Conservation (phyloP, 2,113 vertebrate genomes). For the Tinamus guttatus region DNA sequence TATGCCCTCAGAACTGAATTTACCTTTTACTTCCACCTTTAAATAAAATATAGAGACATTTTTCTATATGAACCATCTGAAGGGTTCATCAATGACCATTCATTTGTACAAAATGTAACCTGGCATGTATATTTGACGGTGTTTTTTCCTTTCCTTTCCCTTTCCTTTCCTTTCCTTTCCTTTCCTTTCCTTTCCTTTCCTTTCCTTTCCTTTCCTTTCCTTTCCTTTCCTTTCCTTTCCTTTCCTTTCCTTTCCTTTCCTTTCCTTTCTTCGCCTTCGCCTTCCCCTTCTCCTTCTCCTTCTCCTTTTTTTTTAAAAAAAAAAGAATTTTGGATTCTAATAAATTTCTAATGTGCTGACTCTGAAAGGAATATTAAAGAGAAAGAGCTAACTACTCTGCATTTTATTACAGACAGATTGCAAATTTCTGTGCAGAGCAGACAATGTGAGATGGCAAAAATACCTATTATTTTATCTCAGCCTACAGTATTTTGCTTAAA, state of each 20-base stretch:
- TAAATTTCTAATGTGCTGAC: neutral
- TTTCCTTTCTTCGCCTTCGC: too few relatives aligned
- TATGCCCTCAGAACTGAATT: neutral
- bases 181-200: too few relatives aligned
- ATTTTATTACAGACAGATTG: neutral
- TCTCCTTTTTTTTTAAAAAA: too few relatives aligned
- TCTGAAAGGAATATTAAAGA: neutral
- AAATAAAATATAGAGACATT: neutral
- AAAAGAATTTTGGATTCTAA: too few relatives aligned
- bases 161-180: too few relatives aligned
- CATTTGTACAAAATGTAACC: neutral
- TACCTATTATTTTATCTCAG: neutral
- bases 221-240: too few relatives aligned
- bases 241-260: too few relatives aligned
- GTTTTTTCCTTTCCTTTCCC: neutral
- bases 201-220: too few relatives aligned
- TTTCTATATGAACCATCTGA: neutral
- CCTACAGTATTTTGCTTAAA: neutral
- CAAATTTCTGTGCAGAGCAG: neutral
- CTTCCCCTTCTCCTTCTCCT: too few relatives aligned
- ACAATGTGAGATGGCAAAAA: neutral
- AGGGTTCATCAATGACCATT: neutral
- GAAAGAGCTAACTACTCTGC: neutral
- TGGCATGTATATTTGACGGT: neutral
- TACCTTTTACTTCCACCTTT: neutral